These are phyloP conservation scores for Lithosia quadra DNA, from an alignment of 2,888 invertebrate genomes.

Conservation along the genomic window DNA sequence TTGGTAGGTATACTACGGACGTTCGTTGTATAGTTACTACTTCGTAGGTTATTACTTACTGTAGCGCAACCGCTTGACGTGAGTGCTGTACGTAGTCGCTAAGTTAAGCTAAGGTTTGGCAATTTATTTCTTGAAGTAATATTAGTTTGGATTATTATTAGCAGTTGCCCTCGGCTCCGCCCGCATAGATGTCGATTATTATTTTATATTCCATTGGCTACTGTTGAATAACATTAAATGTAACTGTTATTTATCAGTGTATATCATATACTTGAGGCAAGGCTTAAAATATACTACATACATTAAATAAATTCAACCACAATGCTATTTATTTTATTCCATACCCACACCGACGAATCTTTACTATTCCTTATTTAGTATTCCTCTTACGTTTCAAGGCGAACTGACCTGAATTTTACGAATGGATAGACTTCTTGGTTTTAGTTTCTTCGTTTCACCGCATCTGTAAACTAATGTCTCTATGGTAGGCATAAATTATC, in stretches of 20 bases:
- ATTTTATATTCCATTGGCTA: too few species aligned
- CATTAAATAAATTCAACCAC: background rate
- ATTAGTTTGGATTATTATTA: background rate
- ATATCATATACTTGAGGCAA: background rate
- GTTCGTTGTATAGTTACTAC: background rate
- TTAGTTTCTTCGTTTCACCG: too few species aligned
- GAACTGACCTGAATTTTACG: conserved; percentile 10
- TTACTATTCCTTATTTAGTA: background rate
- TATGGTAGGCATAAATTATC: too few species aligned
- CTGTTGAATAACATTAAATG: too few species aligned
- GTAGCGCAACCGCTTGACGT: background rate
- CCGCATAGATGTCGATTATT: too few species aligned
- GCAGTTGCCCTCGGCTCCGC: too few species aligned
- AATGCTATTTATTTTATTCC: background rate
- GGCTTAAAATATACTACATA: background rate
- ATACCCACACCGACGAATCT: background rate
- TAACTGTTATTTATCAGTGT: too few species aligned
- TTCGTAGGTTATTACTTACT: background rate
- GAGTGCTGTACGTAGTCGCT: background rate
- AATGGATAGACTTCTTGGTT: background rate
- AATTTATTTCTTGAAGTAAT: background rate
- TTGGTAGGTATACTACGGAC: background rate
- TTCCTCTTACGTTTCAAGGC: conserved; percentile 6
- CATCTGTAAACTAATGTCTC: too few species aligned
- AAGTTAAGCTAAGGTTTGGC: too few species aligned